These are phyloP conservation scores for Chitala chitala DNA, from an alignment of 2,113 vertebrate genomes.

Conservation along the genomic window DNA sequence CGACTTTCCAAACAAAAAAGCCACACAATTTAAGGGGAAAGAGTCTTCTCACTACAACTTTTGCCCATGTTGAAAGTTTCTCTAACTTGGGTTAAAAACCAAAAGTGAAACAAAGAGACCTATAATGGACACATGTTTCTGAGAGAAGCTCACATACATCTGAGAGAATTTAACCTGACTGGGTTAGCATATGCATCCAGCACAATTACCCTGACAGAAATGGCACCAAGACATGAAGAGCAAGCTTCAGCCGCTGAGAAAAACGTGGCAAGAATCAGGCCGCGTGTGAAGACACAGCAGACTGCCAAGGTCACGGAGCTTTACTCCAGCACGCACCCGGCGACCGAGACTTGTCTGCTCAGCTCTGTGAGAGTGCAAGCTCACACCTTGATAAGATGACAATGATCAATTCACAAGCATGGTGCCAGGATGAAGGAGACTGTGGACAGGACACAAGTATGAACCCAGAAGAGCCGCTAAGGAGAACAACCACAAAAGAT, in stretches of 20 bases:
- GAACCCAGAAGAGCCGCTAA: not conserved
- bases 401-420: not conserved
- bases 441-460: not conserved
- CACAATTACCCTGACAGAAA: not conserved
- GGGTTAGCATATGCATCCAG: no score
- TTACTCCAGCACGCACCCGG: not conserved
- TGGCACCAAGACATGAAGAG: not conserved
- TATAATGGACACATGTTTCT: no score
- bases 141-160: no score
- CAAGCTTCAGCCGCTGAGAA: no score
- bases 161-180: no score
- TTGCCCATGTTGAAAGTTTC: no score
- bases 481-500: not conserved
- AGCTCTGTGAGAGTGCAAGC: constrained; percentile 8
- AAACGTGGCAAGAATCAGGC: constrained; percentile 8
- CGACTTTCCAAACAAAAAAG: not conserved
- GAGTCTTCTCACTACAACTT: not conserved
- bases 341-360: not conserved
- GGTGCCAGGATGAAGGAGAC: not conserved
- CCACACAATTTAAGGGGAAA: not conserved
- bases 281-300: not conserved
- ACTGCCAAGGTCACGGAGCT: not conserved
- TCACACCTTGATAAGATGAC: not conserved
- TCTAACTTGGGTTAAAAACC: no score
- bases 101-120: no score